These are phyloP conservation scores for Sinopyrophorus schimmeli DNA, from an alignment of 2,888 invertebrate genomes.

Conservation along the genomic window DNA sequence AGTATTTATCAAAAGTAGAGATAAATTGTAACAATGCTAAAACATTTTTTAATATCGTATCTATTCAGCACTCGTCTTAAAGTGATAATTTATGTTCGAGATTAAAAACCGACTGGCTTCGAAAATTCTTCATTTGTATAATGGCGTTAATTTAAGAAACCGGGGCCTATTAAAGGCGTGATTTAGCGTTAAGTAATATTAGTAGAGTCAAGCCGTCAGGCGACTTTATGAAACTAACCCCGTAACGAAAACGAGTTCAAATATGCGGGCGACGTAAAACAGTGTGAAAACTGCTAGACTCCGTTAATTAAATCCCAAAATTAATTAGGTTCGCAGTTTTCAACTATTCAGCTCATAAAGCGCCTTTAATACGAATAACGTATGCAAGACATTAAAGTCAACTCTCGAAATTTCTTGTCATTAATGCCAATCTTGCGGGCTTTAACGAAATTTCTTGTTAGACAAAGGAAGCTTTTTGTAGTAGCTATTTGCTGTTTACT, in stretches of 20 bases:
- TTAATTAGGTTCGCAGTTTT: slow-evolving; percentile 47
- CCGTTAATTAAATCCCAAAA: slow-evolving; percentile 46
- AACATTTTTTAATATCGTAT: too few relatives aligned
- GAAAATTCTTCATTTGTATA: slow-evolving; percentile 17
- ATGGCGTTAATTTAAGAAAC: slow-evolving; percentile 17
- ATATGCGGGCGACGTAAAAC: slow-evolving; percentile 38
- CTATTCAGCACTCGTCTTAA: too few relatives aligned
- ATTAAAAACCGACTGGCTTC: too few relatives aligned
- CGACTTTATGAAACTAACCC: slow-evolving; percentile 27
- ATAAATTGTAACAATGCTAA: too few relatives aligned
- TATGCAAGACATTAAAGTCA: slow-evolving; percentile 33
- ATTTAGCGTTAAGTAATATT: slow-evolving; percentile 28
- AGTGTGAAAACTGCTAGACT: slow-evolving; percentile 42
- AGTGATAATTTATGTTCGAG: too few relatives aligned
- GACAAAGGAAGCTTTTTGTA: slow-evolving; percentile 21
- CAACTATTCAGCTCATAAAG: slow-evolving; percentile 42
- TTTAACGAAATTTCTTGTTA: slow-evolving; percentile 21
- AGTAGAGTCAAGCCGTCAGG: slow-evolving; percentile 15
- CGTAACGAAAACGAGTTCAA: slow-evolving; percentile 30
- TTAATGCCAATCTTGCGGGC: slow-evolving; percentile 24
- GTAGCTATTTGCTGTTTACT: slow-evolving; percentile 12
- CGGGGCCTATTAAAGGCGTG: slow-evolving; percentile 10
- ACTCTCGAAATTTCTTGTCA: slow-evolving; percentile 33
- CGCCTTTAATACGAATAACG: slow-evolving; percentile 36
- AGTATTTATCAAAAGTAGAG: too few relatives aligned